These are phyloP conservation scores for Geodia barretti DNA, from an alignment of 37 sponge, comb jelly and placozoan species.

Conservation along the genomic window DNA sequence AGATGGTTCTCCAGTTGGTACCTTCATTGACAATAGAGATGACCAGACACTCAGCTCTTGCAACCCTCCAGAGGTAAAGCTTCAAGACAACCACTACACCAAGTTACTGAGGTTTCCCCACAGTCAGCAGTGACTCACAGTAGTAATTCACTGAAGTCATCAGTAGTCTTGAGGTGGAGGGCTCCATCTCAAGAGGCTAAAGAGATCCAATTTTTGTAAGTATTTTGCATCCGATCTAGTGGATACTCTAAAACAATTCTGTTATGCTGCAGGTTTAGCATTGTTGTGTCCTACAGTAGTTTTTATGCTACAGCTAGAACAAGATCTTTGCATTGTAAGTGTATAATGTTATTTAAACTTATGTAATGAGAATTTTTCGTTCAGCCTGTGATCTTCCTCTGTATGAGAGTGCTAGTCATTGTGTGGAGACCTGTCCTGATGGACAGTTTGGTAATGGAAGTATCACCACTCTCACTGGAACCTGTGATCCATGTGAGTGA, in stretches of 20 bases:
- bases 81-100: background rate
- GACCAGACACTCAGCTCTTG: slow-evolving; percentile 5
- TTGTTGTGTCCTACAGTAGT: background rate
- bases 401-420: background rate
- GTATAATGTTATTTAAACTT: too few relatives aligned
- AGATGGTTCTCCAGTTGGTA: slow-evolving; percentile 30
- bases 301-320: background rate
- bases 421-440: slow-evolving; percentile 7
- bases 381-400: slow-evolving; percentile 3
- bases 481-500: slow-evolving; percentile 1
- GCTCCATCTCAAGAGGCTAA: slow-evolving; percentile 38
- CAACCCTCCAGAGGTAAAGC: background rate
- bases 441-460: background rate
- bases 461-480: too few relatives aligned
- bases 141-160: background rate
- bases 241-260: too few relatives aligned
- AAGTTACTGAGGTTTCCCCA: too few relatives aligned
- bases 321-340: background rate
- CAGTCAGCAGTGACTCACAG: slow-evolving; percentile 38
- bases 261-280: background rate
- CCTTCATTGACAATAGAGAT: background rate
- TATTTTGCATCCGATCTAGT: too few relatives aligned
- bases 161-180: slow-evolving; percentile 24
- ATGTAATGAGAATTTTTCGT: too few relatives aligned
- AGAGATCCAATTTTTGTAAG: slow-evolving; percentile 18